Evolutionary conservation across 2,113 vertebrate species (phyloP), one percentile per base, ranked within the genome.

Genomic region (Marcusenius ussheri): DNA sequence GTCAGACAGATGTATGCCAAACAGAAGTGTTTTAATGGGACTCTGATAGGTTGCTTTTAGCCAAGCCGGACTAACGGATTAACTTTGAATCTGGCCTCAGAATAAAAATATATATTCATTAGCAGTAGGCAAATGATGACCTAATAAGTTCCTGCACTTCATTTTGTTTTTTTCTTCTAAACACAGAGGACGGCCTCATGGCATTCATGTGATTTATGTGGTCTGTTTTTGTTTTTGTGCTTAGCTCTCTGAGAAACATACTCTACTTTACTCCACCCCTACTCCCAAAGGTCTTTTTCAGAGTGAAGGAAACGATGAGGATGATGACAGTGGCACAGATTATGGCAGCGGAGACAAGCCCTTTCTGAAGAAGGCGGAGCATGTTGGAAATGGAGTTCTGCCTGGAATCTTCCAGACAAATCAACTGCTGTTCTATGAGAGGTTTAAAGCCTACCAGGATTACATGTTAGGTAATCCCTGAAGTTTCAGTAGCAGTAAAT

Each of bases 391-490:
- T 4, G 92, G 92, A 2, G 42, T 85, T 49, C 96, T 99, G 17
- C 98, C 97, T 0, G 97, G 97, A 88, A 93, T 95, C 31, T 98
- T 99, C 91, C 96, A 97, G 88, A 99, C 98, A 0, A 93, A 94
- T 91, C 94, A 96, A n/a, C 96, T 99, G 83, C 92, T 99, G 51
- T 97, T 98, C 92, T 99, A 98, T 0, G 98, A 99, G 91, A 92
- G 98, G 66, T 99, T 99, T 93, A 97, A 97, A 83, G 96, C 96
- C 0, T 99, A 98, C 90, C 98, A 99, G 92, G 98, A 99, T 94
- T 99, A 98, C 90, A 97, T 99, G 91, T 95, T 99, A 3, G 98
- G 98, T 99, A 93, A 95, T 94, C 92, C 5, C 56, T 0, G 1
- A 50, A 11, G 39, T 10, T 24, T 42, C 53, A 45, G 35, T 5